These are phyloP conservation scores for Neosilurus hyrtlii DNA, from an alignment of 2,797 vertebrate species.

Conservation along the genomic window DNA sequence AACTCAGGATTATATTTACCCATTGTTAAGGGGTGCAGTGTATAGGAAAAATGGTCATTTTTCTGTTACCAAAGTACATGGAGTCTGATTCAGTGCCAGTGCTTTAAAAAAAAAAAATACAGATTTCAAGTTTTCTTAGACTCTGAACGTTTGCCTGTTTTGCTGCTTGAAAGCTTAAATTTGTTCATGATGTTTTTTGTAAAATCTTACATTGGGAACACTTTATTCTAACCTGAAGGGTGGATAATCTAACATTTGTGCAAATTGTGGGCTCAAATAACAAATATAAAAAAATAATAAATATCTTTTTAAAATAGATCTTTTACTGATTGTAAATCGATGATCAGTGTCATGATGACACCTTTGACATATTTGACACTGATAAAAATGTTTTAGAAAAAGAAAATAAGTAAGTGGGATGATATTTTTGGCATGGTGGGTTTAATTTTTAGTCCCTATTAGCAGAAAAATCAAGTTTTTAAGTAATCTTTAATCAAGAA, in stretches of 20 bases:
- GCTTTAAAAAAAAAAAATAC: background rate
- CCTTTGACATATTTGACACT: background rate
- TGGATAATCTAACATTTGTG: constrained; percentile 6
- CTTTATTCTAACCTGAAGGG: constrained; percentile 8
- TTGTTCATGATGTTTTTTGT: background rate
- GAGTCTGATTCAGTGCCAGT: constrained; percentile 3
- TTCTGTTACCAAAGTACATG: constrained; percentile 18
- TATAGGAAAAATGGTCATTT: constrained; percentile 20
- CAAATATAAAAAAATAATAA: too few relatives aligned
- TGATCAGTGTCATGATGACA: background rate
- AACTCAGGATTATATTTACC: constrained; percentile 16
- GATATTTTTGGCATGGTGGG: background rate
- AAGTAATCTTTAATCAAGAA: background rate
- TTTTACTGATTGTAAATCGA: background rate
- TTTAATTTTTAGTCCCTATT: background rate
- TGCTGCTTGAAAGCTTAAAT: background rate
- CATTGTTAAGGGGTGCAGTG: constrained; percentile 25
- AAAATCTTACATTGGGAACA: background rate
- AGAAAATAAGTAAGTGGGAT: background rate
- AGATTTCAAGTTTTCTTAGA: constrained; percentile 3
- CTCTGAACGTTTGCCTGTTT: background rate
- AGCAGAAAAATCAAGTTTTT: background rate
- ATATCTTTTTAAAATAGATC: background rate
- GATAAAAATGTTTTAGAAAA: background rate
- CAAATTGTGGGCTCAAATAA: background rate